Conservation (phyloP, 2,888 invertebrate species). For the Muscina levida region DNA sequence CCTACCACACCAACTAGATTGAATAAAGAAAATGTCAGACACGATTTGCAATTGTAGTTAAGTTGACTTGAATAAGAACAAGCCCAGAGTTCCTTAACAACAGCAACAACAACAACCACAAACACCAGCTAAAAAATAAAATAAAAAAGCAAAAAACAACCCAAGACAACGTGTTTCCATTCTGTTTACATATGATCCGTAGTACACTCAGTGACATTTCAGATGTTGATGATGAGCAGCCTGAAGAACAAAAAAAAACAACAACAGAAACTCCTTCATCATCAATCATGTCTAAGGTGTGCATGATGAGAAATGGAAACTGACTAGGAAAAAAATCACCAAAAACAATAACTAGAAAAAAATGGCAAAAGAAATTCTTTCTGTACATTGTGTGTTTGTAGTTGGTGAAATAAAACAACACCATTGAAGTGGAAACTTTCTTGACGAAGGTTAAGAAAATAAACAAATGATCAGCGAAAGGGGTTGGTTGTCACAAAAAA, state of each 20-base stretch:
- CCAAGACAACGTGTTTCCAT: conserved; percentile 49
- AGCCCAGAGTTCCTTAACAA: not conserved
- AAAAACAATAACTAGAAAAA: no score
- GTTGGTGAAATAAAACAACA: conserved; percentile 1
- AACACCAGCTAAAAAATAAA: conserved; percentile 2
- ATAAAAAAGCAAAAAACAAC: conserved; percentile 35
- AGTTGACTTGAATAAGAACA: conserved; percentile 46
- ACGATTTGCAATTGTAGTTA: conserved; percentile 43
- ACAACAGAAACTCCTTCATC: conserved; percentile 38
- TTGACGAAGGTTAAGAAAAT: conserved; percentile 42
- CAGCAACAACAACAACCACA: no score
- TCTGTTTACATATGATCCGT: conserved; percentile 58
- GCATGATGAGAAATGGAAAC: conserved; percentile 31
- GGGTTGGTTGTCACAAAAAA: no score
- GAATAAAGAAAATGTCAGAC: conserved; percentile 5
- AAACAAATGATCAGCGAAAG: not conserved
- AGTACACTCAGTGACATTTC: not conserved
- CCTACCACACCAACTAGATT: not conserved
- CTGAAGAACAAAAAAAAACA: not conserved
- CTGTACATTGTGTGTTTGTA: not conserved
- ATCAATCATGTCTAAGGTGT: conserved; percentile 59
- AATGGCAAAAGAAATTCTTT: conserved; percentile 3
- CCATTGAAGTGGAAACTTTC: conserved; percentile 52
- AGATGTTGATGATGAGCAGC: conserved; percentile 11
- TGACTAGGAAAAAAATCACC: not conserved